A percentile compares a stretch with the other conserved stretches of the same genome.
Evolutionary conservation across 2,113 vertebrate species (phyloP).

Genomic region (Gila orcuttii): DNA sequence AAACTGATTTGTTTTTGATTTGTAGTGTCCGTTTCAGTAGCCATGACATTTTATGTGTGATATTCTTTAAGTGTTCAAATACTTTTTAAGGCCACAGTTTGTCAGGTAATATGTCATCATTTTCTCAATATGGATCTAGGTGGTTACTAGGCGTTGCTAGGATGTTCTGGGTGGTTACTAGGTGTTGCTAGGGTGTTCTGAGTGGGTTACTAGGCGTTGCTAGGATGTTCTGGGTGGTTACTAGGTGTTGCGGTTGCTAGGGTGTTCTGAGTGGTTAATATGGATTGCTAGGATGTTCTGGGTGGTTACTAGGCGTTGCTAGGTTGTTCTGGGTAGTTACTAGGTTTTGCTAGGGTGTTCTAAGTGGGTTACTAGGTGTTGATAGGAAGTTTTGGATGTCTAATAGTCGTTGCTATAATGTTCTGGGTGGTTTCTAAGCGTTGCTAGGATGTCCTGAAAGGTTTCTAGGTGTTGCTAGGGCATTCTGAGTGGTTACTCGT

Average conservation of each 20-base stretch:
- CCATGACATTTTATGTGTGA: neutral
- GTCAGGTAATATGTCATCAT: too few species aligned
- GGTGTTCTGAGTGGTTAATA: neutral
- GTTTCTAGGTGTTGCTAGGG: neutral
- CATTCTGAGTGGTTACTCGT: too few species aligned
- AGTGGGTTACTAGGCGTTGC: neutral
- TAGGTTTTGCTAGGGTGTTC: neutral
- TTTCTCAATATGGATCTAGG: too few species aligned
- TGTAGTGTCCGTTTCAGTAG: neutral
- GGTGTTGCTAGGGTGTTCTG: neutral
- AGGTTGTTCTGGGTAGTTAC: neutral
- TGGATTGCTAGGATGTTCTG: neutral
- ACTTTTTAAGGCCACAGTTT: neutral
- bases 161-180: neutral
- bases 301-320: neutral
- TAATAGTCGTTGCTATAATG: neutral
- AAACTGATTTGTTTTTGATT: neutral
- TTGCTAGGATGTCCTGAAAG: neutral
- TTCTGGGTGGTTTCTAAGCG: neutral
- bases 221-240: neutral
- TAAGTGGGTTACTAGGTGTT: neutral
- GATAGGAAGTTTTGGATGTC: neutral
- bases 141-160: neutral
- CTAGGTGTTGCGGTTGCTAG: neutral
- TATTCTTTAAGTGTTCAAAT: neutral